Evolutionary conservation across 2,797 vertebrate genomes (phyloP), one percentile per base, ranked within the genome.

Genomic region (Malacoctenus gilli): DNA sequence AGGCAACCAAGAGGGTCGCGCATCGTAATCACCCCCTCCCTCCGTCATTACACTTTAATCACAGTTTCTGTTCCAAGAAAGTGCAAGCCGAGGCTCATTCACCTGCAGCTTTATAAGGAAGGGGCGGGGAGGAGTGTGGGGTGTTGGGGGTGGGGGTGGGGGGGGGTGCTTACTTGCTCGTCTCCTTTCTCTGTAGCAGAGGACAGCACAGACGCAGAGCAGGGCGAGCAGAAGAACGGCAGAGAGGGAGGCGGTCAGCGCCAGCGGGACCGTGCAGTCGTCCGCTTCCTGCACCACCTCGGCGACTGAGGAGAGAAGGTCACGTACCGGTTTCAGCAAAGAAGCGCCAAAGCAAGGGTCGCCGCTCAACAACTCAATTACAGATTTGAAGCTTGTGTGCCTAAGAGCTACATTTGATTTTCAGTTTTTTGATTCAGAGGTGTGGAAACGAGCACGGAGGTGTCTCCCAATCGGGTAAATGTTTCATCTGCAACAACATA

Each of bases 11-110:
- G 32, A n/a, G 68, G 74, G 72, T 58, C 66, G 59, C 67, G 69
- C 34, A 9, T 20, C 72, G 71, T 52, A 77, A 68, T 56, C 61
- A 73, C 72, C 48, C 19, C 72, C 75, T 14, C 59, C 68, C 71
- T 66, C 75, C 78, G 80, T 86, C 65, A 79, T 87, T 83, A 85
- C 69, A 63, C 59, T 85, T 84, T 85, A 85, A 85, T 85, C 79
- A 83, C 77, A 64, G 61, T 66, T 68, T 79, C 67, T 66, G 56
- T 19, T 4, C 13, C 51, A 56, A 50, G 51, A 60, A 56, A 39
- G 38, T 39, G 49, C 13, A 8, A 32, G 52, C 15, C 5, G 16
- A 28, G 47, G 15, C 35, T 49, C 55, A 32, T 54, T 69, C 66
- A 73, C 59, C 43, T 41, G 13, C 11, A 63, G 58, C 72, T 70